Conservation (phyloP, 2,888 invertebrate species). For the Stenolophus ochropezus region DNA sequence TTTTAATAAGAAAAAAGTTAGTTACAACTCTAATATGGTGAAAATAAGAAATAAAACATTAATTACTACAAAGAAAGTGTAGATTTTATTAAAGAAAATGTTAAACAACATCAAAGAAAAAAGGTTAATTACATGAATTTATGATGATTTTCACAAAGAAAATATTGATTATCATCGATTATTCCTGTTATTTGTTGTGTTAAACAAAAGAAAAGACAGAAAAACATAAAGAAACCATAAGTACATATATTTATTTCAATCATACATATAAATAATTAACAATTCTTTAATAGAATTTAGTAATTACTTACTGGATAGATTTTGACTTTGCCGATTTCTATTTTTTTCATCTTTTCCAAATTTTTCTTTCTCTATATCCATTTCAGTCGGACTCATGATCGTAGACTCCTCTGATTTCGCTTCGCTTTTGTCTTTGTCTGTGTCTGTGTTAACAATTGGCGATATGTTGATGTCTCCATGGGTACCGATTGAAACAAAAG, state of each 20-base stretch:
- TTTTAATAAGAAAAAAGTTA: too few species aligned
- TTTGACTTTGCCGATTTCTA: constrained; percentile 74
- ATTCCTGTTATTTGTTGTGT: too few species aligned
- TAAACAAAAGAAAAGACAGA: too few species aligned
- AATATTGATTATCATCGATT: too few species aligned
- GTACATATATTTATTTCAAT: not conserved
- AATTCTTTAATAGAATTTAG: not conserved
- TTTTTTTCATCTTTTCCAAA: constrained; percentile 78
- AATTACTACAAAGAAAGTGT: too few species aligned
- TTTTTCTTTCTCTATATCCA: constrained; percentile 76
- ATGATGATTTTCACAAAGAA: too few species aligned
- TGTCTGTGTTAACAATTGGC: not conserved
- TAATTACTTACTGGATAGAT: constrained; percentile 46
- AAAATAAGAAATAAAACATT: too few species aligned
- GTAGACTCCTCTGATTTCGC: not conserved
- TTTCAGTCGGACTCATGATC: constrained; percentile 60
- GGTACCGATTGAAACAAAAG: constrained; percentile 59
- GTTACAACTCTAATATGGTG: too few species aligned
- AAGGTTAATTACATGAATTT: too few species aligned
- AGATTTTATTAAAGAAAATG: too few species aligned
- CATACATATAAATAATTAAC: not conserved
- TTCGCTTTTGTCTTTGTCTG: constrained; percentile 2
- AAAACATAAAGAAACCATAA: too few species aligned
- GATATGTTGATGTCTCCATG: not conserved
- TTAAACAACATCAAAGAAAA: too few species aligned